Conservation (phyloP, 2,797 vertebrate genomes). For the Arctocebus calabarensis region DNA sequence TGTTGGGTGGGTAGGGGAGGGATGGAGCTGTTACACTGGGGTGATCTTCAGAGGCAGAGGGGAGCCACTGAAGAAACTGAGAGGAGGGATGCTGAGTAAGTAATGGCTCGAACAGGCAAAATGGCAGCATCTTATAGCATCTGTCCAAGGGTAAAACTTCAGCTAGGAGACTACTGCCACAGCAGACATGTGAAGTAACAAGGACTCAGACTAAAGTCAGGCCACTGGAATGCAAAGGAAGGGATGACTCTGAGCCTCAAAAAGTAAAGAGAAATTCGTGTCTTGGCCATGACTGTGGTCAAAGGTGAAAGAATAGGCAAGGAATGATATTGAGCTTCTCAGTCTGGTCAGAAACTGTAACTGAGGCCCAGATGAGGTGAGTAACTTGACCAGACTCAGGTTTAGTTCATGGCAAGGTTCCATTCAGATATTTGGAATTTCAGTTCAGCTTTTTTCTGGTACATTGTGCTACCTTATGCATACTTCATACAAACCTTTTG, state of each 20-base stretch:
- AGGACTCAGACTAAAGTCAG: background rate
- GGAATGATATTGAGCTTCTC: background rate
- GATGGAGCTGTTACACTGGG: background rate
- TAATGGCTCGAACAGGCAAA: background rate
- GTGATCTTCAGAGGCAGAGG: background rate
- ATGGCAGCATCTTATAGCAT: background rate
- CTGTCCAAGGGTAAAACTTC: background rate
- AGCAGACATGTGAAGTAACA: background rate
- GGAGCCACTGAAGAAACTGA: background rate
- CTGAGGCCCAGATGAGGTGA: background rate
- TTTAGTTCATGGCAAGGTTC: background rate
- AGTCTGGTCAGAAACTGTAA: slow-evolving; percentile 32
- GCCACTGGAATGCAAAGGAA: background rate
- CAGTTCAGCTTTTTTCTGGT: background rate
- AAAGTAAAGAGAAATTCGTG: background rate
- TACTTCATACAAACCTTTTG: slow-evolving; percentile 11
- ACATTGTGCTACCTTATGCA: background rate
- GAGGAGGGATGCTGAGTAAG: background rate
- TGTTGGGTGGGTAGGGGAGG: background rate
- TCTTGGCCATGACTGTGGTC: background rate
- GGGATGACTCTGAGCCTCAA: background rate
- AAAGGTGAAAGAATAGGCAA: background rate
- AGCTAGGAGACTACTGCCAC: background rate
- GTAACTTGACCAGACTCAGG: background rate
- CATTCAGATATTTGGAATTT: background rate